phyloP scores from a whole-genome alignment of 2,888 invertebrate species.

The Ennomos erosarius region DNA sequence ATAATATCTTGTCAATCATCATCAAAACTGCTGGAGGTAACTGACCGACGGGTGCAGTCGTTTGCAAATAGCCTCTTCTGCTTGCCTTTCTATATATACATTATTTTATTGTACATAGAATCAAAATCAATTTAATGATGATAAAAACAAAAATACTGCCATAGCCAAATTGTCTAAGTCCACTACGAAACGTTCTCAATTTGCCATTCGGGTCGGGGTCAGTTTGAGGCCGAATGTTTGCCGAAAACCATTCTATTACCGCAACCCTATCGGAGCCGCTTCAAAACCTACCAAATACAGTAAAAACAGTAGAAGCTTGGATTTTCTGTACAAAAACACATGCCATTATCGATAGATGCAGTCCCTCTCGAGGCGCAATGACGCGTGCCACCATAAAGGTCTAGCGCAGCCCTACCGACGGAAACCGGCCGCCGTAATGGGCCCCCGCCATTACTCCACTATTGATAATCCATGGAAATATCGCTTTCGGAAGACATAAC shows the following conservation, averaged over 20 bases:
- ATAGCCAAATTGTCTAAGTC: too few species aligned
- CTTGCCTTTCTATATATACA: too few species aligned
- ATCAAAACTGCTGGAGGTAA: too few species aligned
- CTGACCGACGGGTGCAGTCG: too few species aligned
- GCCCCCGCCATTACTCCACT: conserved; percentile 81
- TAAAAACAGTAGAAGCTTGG: conserved; percentile 27
- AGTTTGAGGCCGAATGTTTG: conserved; percentile 2
- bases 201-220: background rate
- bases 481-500: conserved; percentile 82
- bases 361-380: conserved; percentile 72
- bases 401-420: conserved; percentile 64
- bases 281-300: conserved; percentile 18
- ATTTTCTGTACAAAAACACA: conserved; percentile 22
- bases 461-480: conserved; percentile 83
- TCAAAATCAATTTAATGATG: too few species aligned
- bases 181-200: too few species aligned
- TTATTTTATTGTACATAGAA: too few species aligned
- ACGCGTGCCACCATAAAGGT: conserved; percentile 81
- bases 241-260: background rate
- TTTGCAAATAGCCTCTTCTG: too few species aligned
- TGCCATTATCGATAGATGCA: conserved; percentile 54
- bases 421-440: conserved; percentile 83
- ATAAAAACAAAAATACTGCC: too few species aligned
- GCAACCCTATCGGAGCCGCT: background rate
- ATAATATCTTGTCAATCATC: too few species aligned